These are phyloP conservation scores for Peromyscus leucopus DNA, from an alignment of 2,113 vertebrate species.

Conservation along the genomic window DNA sequence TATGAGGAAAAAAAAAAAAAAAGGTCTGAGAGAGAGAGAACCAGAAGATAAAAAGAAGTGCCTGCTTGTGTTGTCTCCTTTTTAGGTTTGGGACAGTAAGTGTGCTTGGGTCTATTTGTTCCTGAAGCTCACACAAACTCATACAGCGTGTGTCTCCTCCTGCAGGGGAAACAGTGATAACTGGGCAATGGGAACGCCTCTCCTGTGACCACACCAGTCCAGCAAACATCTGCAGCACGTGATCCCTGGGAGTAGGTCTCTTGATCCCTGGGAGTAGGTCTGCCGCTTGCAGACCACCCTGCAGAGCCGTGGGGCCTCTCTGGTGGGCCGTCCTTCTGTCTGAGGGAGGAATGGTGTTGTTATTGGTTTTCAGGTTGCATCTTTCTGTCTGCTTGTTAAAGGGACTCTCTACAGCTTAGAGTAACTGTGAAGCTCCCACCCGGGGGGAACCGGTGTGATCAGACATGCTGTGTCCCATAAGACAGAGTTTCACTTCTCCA, in stretches of 20 bases:
- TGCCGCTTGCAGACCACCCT: background rate
- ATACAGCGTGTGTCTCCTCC: background rate
- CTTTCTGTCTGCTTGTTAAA: background rate
- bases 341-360: background rate
- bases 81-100: background rate
- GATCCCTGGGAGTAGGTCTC: background rate
- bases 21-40: too few relatives aligned
- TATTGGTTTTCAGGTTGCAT: background rate
- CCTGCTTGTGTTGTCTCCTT: background rate
- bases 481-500: constrained; percentile 71
- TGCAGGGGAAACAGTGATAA: background rate
- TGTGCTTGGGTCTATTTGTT: background rate
- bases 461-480: background rate
- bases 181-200: background rate
- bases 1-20: too few relatives aligned
- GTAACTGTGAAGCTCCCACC: background rate
- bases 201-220: background rate
- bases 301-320: background rate
- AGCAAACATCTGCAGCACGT: background rate
- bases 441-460: fast-evolving
- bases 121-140: background rate
- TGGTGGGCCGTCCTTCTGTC: background rate
- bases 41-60: background rate
- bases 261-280: background rate
- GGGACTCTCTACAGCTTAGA: background rate